Evolutionary conservation across 2,888 invertebrate genomes (phyloP), one percentile per base, ranked within the genome.

Genomic region (Sylvicola cinctus): DNA sequence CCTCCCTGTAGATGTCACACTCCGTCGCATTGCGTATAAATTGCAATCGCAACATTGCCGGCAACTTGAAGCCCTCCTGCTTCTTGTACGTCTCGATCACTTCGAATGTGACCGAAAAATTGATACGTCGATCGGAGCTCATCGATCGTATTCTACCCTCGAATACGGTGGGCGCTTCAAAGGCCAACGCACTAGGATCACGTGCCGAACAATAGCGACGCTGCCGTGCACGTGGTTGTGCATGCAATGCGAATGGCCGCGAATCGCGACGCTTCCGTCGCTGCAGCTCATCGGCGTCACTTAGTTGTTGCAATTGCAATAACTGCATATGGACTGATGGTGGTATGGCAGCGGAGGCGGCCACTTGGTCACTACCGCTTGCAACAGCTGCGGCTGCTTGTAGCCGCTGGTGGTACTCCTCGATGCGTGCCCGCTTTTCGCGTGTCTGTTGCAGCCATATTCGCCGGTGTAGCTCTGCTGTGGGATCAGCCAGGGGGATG

Each of bases 81-180:
- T 65, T 66, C 52, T 75, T 75, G 52, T 65, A 67, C 42, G 68
- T 64, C 41, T 66, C 60, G 44, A 65, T 60, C 43, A 75, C 70
- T 50, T 68, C 68, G 54, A 75, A 71, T 39, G 72, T 69, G 43
- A 70, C 73, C 41, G 68, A 66, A 54, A 71, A 74, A 46, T 66
- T 67, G 36, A 61, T 57, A 33, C 63, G 62, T 33, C 66, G 60
- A 44, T 62, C 57, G 35, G 64, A 58, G 43, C 68, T 67, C 63
- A 68, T 67, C 42, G 72, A 71, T 41, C 68, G 58, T 38, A 68
- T 71, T 48, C 68, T 69, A 39, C 71, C 74, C 51, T 65, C 65
- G 52, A 75, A 70, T 32, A 75, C 70, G 35, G 70, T 70, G 42
- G 69, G 67, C 41, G 74, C 72, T 40, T 65, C 58, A 52, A 59